Evolutionary conservation across 2,113 vertebrate species (phyloP).

Genomic region (Pelvicachromis taeniatus): DNA sequence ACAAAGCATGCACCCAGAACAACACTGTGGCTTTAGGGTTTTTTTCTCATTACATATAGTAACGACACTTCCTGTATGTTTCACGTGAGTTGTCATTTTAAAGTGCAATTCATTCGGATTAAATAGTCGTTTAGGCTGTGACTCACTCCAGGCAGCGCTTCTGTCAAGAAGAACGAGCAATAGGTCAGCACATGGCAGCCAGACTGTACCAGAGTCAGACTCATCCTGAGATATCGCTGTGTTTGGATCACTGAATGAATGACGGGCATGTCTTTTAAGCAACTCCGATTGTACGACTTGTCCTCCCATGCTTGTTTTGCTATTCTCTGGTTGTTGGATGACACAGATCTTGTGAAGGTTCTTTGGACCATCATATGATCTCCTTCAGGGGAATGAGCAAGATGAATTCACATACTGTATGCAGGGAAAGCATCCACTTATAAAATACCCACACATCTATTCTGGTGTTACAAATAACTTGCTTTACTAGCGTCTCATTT

Average conservation of each 20-base stretch:
- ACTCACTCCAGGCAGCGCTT: background rate
- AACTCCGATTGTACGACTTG: background rate
- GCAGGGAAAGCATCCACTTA: background rate
- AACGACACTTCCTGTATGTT: background rate
- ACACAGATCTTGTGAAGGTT: constrained; percentile 33
- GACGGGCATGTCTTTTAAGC: background rate
- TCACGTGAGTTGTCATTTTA: background rate
- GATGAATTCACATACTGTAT: background rate
- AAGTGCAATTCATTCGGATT: background rate
- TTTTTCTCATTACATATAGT: background rate
- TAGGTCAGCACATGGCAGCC: background rate
- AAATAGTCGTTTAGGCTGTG: background rate
- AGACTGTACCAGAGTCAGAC: background rate
- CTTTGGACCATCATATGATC: constrained; percentile 54
- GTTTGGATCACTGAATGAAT: background rate
- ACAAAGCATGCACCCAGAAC: background rate
- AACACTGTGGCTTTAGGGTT: background rate
- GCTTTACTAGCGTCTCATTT: background rate
- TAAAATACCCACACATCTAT: background rate
- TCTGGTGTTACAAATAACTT: background rate
- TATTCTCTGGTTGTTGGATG: constrained; percentile 4
- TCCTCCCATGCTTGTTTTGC: background rate
- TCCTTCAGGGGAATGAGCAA: constrained; percentile 2
- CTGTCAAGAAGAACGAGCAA: background rate
- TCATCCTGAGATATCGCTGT: background rate